Conservation (phyloP, 2,888 invertebrate genomes). For the Bembecia ichneumoniformis region DNA sequence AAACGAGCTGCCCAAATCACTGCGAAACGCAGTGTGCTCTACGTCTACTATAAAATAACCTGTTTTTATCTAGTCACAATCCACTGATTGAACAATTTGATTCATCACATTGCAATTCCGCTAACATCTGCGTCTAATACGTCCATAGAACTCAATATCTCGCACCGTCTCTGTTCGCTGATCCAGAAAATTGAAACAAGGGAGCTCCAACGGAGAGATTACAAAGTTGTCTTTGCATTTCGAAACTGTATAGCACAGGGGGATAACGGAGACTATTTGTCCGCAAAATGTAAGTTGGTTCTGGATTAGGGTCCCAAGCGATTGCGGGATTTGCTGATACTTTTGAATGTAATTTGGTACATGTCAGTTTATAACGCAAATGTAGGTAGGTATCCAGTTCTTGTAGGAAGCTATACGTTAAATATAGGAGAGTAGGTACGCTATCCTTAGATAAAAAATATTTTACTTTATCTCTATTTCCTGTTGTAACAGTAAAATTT, state of each 20-base stretch:
- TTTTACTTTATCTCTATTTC: too few species aligned
- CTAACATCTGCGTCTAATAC: slow-evolving; percentile 38
- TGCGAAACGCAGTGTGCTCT: too few species aligned
- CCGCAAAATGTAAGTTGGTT: background rate
- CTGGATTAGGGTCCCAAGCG: slow-evolving; percentile 30
- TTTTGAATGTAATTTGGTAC: slow-evolving; percentile 10
- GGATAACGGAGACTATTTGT: background rate
- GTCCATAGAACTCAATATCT: slow-evolving; percentile 31
- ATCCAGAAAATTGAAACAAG: slow-evolving; percentile 64
- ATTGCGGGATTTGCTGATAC: slow-evolving; percentile 43
- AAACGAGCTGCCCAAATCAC: too few species aligned
- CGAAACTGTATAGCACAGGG: background rate
- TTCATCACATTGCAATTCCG: slow-evolving; percentile 20
- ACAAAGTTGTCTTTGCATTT: background rate
- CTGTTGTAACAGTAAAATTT: too few species aligned
- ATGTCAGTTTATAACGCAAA: too few species aligned
- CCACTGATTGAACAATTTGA: background rate
- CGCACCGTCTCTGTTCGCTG: slow-evolving; percentile 42
- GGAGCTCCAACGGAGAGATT: slow-evolving; percentile 14
- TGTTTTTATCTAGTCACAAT: too few species aligned
- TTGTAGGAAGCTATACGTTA: too few species aligned
- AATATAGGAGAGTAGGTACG: too few species aligned
- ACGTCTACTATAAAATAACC: too few species aligned
- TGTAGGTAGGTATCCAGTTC: too few species aligned
- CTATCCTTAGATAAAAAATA: too few species aligned